Base-by-base conservation (phyloP, 2,888 invertebrate genomes). In the Parnassius orleans region DNA sequence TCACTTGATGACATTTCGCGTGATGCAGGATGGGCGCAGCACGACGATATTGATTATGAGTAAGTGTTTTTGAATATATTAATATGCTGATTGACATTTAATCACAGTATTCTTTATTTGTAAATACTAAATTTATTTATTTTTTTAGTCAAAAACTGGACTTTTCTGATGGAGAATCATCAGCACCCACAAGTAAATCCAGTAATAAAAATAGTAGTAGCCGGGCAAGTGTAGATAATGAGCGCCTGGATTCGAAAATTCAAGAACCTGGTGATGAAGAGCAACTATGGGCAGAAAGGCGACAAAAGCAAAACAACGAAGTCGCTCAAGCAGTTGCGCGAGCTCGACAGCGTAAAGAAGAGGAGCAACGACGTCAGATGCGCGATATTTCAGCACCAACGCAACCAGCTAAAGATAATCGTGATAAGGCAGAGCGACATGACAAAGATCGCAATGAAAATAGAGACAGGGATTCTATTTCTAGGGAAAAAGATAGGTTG, bases 1-100 rank as follows among this genome's bases (percentile, higher is more conserved):
- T 96, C 96, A 64, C 95, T 98, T 92, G 98, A 98, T 86, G 96
- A 98, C 79, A 96, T 98, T 72, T 94, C 96, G 53, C 95, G 96
- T 74, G 96, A 97, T 79, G 95, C 96, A 76, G 98, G 98, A 67
- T 98, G 98, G 98, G 96, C 97, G 64, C 95, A 95, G 71, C 95
- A 97, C 76, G 97, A 97, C 80, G 98, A 98, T 82, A 97, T 98
- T 80, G 98, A 98, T 88, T 98, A 98, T 81, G 97, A 97, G 94
- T 94, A 72, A 89, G 92, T 83, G 33, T 2, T 15, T 24, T 47
- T 12, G 19, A 14, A 51, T 52, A 43, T 24, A 46, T 55, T 60
- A 50, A 58, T 44, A 55, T 33, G 33, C 33, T 33, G 33, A 33
- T 33, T 33, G 5, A 33, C 5, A 33, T 33, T 33, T 33, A 33